Conservation (phyloP, 2,888 invertebrate species). For the Rhagophthalmus giganteus region DNA sequence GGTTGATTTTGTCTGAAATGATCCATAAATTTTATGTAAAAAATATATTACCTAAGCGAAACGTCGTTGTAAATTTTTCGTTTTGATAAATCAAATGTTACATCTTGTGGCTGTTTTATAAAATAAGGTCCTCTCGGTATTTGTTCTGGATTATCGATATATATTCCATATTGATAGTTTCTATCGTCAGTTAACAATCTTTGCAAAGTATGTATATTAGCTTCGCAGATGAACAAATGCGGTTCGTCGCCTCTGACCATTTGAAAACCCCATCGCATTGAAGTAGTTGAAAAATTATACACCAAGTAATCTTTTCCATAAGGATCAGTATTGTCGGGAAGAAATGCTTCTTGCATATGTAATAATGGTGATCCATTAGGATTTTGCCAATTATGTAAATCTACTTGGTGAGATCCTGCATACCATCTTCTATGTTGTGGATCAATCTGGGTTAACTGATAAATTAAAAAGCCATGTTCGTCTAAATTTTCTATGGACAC, state of each 20-base stretch:
- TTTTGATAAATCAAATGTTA: constrained; percentile 79
- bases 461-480: constrained; percentile 85
- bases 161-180: constrained; percentile 83
- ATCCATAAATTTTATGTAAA: too few species aligned
- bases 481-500: constrained; percentile 78
- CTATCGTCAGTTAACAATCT: constrained; percentile 74
- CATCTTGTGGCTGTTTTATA: constrained; percentile 79
- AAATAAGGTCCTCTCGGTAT: constrained; percentile 90
- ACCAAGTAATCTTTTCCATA: constrained; percentile 74
- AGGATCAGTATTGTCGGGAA: constrained; percentile 65
- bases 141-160: constrained; percentile 75
- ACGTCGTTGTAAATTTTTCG: constrained; percentile 73
- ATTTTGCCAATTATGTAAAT: constrained; percentile 78
- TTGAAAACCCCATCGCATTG: constrained; percentile 83
- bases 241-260: constrained; percentile 77
- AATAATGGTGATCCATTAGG: constrained; percentile 81
- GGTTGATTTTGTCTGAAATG: too few species aligned
- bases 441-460: constrained; percentile 79
- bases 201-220: constrained; percentile 71
- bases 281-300: constrained; percentile 72
- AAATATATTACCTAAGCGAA: constrained; percentile 60
- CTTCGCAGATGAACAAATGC: constrained; percentile 86
- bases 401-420: constrained; percentile 75
- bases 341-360: constrained; percentile 80
- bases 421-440: constrained; percentile 88